Percentiles rank a stretch among this genome's conserved stretches.
Conservation (phyloP, 1,140 invertebrate genomes). For the Aricia agestis region DNA sequence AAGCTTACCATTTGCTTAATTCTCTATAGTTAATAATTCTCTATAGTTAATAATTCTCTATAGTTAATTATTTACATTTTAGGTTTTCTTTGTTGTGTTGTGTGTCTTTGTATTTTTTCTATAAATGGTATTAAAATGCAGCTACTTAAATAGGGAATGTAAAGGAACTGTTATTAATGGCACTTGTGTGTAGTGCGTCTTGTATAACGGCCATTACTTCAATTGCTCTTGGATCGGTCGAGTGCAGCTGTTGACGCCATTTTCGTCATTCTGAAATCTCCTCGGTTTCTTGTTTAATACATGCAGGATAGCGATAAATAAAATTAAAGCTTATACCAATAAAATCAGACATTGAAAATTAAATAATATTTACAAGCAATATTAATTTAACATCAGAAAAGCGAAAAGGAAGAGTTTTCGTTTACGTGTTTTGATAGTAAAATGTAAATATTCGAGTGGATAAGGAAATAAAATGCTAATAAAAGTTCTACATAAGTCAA, state of each 20-base stretch:
- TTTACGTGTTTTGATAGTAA: background rate
- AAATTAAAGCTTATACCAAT: too few relatives aligned
- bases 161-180: conserved; percentile 24
- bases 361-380: too few relatives aligned
- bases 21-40: too few relatives aligned
- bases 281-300: too few relatives aligned
- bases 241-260: conserved; percentile 40
- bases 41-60: too few relatives aligned
- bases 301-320: background rate
- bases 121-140: background rate
- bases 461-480: background rate
- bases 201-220: conserved; percentile 53
- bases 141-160: background rate
- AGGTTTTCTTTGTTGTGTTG: background rate
- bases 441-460: background rate
- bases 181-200: conserved; percentile 36
- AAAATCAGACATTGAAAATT: too few relatives aligned
- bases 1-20: background rate
- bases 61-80: background rate
- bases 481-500: background rate
- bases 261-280: background rate
- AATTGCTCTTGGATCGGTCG: conserved; percentile 43
- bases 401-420: too few relatives aligned
- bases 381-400: too few relatives aligned
- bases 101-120: background rate